Percentiles rank a stretch among this genome's conserved stretches.
Conservation (phyloP, 2,888 invertebrate genomes). For the Lathronympha strigana region DNA sequence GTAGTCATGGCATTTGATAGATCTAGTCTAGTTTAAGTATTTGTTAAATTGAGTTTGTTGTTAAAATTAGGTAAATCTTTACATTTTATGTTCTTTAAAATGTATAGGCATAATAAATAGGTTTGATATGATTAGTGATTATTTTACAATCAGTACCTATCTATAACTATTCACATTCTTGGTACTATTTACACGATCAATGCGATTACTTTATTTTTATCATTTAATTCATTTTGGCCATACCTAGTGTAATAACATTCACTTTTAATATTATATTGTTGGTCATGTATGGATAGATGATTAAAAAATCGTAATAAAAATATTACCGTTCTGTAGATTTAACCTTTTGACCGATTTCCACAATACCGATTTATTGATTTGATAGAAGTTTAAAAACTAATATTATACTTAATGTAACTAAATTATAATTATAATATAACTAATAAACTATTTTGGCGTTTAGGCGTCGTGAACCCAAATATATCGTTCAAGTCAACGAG, state of each 20-base stretch:
- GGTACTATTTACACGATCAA: constrained; percentile 5
- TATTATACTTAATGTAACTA: too few relatives aligned
- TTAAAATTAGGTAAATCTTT: constrained; percentile 5
- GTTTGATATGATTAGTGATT: constrained; percentile 20
- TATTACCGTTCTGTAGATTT: too few relatives aligned
- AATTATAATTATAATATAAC: too few relatives aligned
- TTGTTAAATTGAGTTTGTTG: not conserved
- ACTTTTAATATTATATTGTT: not conserved
- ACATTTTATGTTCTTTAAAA: not conserved
- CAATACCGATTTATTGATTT: too few relatives aligned
- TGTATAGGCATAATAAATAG: not conserved
- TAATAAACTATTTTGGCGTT: too few relatives aligned
- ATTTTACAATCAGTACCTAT: constrained; percentile 15
- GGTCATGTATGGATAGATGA: too few relatives aligned
- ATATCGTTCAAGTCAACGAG: too few relatives aligned
- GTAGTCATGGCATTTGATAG: not conserved
- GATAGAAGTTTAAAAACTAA: too few relatives aligned
- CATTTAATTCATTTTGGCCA: not conserved
- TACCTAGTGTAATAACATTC: not conserved
- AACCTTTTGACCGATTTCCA: too few relatives aligned
- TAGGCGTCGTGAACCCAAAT: too few relatives aligned
- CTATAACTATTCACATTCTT: constrained; percentile 17
- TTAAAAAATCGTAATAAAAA: too few relatives aligned
- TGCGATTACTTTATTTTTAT: not conserved
- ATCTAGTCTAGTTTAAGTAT: not conserved